phyloP scores from a whole-genome alignment of 2,888 invertebrate genomes.

The Thymelicus sylvestris region DNA sequence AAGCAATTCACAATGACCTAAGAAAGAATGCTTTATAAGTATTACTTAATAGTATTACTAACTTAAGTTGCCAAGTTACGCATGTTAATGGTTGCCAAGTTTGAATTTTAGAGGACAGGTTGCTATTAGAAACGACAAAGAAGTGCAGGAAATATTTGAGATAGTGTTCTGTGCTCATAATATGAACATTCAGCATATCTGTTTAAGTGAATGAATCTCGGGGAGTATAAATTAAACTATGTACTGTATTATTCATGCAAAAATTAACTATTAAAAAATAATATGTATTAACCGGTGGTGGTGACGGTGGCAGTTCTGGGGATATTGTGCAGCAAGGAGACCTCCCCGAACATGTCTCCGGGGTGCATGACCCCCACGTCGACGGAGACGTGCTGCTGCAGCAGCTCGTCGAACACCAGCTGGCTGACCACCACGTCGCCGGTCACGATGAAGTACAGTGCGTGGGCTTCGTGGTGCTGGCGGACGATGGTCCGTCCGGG shows the following conservation, averaged over 20 bases:
- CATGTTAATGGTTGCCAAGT: not conserved
- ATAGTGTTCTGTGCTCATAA: too few species aligned
- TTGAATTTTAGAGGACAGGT: not conserved
- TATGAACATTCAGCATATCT: too few species aligned
- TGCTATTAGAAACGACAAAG: not conserved
- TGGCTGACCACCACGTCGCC: conserved; percentile 83
- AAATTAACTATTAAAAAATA: not conserved
- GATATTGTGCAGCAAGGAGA: conserved; percentile 77
- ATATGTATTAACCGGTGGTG: conserved; percentile 78
- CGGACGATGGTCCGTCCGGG: conserved; percentile 86
- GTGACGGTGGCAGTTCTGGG: conserved; percentile 86
- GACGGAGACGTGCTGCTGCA: conserved; percentile 70
- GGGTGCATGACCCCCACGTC: conserved; percentile 80
- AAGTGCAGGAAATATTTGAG: not conserved
- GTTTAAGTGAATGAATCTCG: too few species aligned
- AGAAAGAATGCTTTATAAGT: not conserved
- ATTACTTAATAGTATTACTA: not conserved
- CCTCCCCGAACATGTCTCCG: conserved; percentile 88
- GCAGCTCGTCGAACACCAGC: conserved; percentile 76
- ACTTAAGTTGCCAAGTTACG: not conserved
- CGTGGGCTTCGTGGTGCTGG: conserved; percentile 84
- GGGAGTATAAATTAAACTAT: too few species aligned
- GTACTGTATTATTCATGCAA: too few species aligned
- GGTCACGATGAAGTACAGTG: conserved; percentile 86
- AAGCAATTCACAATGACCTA: conserved; percentile 86